Conservation (phyloP, 2,888 invertebrate genomes). For the Agonopterix heracliana region DNA sequence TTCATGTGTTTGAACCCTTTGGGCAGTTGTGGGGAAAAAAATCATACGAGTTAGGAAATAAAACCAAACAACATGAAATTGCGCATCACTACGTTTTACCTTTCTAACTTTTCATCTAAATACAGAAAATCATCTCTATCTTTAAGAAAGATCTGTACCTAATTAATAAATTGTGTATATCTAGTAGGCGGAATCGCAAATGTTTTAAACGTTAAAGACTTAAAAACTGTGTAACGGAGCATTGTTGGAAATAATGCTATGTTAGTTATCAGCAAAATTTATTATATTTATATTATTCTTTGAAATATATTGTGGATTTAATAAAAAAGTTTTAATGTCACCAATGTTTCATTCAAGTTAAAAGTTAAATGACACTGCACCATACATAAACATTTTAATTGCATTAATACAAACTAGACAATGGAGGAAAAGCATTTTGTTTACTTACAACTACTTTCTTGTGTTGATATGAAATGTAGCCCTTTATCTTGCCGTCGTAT, state of each 20-base stretch:
- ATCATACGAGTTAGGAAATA: too few species aligned
- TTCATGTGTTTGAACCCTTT: too few species aligned
- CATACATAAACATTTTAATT: too few species aligned
- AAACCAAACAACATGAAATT: slow-evolving; percentile 15
- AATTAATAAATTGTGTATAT: slow-evolving; percentile 10
- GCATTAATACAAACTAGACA: slow-evolving; percentile 75
- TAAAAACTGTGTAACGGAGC: slow-evolving; percentile 34
- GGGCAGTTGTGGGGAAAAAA: too few species aligned
- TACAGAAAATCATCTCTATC: not conserved
- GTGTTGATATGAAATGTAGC: slow-evolving; percentile 98
- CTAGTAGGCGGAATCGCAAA: slow-evolving; percentile 37
- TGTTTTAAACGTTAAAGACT: slow-evolving; percentile 42
- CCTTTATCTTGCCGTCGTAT: slow-evolving; percentile 97
- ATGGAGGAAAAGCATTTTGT: slow-evolving; percentile 94
- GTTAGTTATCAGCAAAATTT: slow-evolving; percentile 61
- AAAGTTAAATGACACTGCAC: too few species aligned
- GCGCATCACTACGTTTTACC: slow-evolving; percentile 19
- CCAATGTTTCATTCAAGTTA: slow-evolving; percentile 44
- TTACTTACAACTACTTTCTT: slow-evolving; percentile 98
- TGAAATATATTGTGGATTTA: slow-evolving; percentile 74
- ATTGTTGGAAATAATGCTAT: slow-evolving; percentile 54
- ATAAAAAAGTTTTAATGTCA: slow-evolving; percentile 68
- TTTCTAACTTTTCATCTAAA: slow-evolving; percentile 16
- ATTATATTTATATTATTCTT: slow-evolving; percentile 74
- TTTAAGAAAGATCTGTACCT: too few species aligned